phyloP scores from a whole-genome alignment of 2,888 invertebrate genomes.

The Cremastobaeus sp. region DNA sequence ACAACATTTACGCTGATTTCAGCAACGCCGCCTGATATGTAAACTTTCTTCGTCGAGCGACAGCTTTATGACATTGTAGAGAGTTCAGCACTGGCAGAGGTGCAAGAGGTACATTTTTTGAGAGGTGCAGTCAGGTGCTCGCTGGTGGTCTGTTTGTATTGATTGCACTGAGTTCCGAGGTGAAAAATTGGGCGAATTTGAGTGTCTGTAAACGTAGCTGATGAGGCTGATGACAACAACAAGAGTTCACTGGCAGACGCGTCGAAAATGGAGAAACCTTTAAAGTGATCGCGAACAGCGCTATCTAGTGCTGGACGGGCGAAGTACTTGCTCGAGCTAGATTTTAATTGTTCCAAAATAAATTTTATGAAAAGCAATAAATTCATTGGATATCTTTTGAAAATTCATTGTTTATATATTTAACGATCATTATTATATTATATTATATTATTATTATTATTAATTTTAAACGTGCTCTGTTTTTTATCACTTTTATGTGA shows the following conservation, averaged over 20 bases:
- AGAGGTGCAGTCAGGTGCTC: too few relatives aligned
- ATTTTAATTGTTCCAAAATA: too few relatives aligned
- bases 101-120: slow-evolving; percentile 4
- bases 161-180: too few relatives aligned
- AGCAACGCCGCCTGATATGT: too few relatives aligned
- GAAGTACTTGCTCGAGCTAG: too few relatives aligned
- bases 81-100: slow-evolving; percentile 33
- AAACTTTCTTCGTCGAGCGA: slow-evolving; percentile 24
- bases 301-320: too few relatives aligned
- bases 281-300: slow-evolving; percentile 55
- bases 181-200: slow-evolving; percentile 69
- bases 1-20: slow-evolving; percentile 77
- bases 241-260: slow-evolving; percentile 66
- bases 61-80: slow-evolving; percentile 27
- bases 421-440: too few relatives aligned
- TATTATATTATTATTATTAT: not conserved
- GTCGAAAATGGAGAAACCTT: slow-evolving; percentile 55
- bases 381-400: too few relatives aligned
- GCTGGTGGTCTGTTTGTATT: too few relatives aligned
- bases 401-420: too few relatives aligned
- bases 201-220: slow-evolving; percentile 72
- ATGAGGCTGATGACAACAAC: slow-evolving; percentile 76
- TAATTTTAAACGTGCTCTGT: not conserved
- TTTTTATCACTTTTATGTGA: too few relatives aligned
- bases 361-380: too few relatives aligned